Percentiles rank a stretch among this genome's conserved stretches.
These are phyloP conservation scores for Campaea margaritaria DNA, from an alignment of 2,888 invertebrate species.

Conservation along the genomic window DNA sequence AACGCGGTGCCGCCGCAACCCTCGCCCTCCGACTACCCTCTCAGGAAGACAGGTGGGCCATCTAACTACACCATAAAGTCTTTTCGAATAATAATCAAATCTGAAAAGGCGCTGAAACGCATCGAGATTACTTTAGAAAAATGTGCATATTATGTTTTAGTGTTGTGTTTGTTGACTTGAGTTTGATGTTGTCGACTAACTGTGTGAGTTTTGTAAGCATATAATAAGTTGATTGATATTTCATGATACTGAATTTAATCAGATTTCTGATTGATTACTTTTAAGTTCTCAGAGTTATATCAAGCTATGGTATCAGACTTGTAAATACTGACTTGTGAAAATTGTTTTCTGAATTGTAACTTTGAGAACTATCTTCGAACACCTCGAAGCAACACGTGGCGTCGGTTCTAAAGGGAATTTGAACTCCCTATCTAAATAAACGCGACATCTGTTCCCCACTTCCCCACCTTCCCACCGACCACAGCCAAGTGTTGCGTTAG, in stretches of 20 bases:
- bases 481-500: background rate
- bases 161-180: constrained; percentile 15
- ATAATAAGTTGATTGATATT: constrained; percentile 17
- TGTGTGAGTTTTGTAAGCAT: constrained; percentile 21
- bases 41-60: constrained; percentile 96
- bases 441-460: no score
- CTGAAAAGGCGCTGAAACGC: no score
- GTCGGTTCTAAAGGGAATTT: no score
- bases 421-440: no score
- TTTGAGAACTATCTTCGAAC: background rate
- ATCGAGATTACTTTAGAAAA: background rate
- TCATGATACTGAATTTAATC: background rate
- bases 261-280: constrained; percentile 1
- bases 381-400: background rate
- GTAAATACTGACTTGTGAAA: no score
- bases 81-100: background rate
- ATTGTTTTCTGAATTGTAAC: background rate
- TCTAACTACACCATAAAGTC: background rate
- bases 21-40: constrained; percentile 91
- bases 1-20: constrained; percentile 68
- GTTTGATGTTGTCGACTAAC: constrained; percentile 28
- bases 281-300: background rate
- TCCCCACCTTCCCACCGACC: background rate
- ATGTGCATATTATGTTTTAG: background rate
- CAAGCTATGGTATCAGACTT: background rate